A percentile compares a stretch with the other conserved stretches of the same genome.
These are phyloP conservation scores for Planiliza haematocheilus DNA, from an alignment of 2,113 vertebrate species.

Conservation along the genomic window DNA sequence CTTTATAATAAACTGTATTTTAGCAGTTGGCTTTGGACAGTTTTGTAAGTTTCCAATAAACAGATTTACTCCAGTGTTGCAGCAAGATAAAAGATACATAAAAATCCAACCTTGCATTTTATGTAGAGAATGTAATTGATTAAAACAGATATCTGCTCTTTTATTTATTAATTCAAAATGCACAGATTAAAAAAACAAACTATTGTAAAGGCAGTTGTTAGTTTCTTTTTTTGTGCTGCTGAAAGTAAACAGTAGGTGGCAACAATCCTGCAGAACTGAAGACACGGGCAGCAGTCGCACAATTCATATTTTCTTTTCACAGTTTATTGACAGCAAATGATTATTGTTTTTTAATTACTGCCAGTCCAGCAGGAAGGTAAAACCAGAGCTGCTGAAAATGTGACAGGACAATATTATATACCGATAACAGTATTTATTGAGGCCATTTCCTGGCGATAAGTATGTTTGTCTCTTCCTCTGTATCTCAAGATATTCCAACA, in stretches of 20 bases:
- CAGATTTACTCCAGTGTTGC: too few relatives aligned
- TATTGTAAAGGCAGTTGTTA: not conserved
- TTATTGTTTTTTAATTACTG: constrained; percentile 5
- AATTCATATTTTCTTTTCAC: not conserved
- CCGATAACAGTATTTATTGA: not conserved
- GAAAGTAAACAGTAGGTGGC: constrained; percentile 58
- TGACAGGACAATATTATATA: constrained; percentile 3
- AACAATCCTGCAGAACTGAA: constrained; percentile 23
- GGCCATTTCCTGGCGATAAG: too few relatives aligned
- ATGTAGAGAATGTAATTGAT: not conserved
- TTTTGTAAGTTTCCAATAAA: too few relatives aligned
- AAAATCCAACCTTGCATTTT: not conserved
- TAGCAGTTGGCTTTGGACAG: too few relatives aligned
- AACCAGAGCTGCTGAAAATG: constrained; percentile 4
- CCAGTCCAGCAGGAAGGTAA: constrained; percentile 4
- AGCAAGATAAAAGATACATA: not conserved
- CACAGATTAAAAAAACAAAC: not conserved
- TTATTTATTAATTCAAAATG: not conserved
- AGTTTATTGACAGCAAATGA: constrained; percentile 21
- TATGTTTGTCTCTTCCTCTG: not conserved
- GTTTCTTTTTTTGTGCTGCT: constrained; percentile 21
- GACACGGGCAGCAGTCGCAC: not conserved
- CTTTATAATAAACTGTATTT: too few relatives aligned
- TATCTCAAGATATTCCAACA: not conserved
- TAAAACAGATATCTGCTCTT: too few relatives aligned